A percentile compares a stretch with the other conserved stretches of the same genome.
phyloP scores from a whole-genome alignment of 2,113 vertebrate genomes.

The Castor canadensis region DNA sequence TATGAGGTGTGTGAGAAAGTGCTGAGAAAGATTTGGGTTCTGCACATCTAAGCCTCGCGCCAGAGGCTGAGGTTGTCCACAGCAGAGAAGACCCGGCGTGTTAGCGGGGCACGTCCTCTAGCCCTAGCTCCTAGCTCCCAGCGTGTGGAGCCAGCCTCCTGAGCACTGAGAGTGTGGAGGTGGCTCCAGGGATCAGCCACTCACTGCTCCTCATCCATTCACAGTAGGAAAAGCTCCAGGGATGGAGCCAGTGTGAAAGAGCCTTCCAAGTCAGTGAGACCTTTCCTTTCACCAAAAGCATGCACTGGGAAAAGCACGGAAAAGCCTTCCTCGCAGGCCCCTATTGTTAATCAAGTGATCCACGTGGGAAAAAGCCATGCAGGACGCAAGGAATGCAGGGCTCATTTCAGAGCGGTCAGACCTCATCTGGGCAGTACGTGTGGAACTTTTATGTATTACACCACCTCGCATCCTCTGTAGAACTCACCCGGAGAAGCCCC shows the following conservation, averaged over 20 bases:
- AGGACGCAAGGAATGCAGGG: background rate
- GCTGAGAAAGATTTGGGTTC: background rate
- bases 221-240: no score
- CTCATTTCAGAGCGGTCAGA: background rate
- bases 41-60: fast-evolving
- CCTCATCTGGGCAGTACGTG: background rate
- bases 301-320: background rate
- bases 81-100: background rate
- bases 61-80: background rate
- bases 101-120: background rate
- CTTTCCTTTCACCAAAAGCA: background rate
- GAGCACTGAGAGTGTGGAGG: no score
- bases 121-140: background rate
- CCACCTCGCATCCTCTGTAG: background rate
- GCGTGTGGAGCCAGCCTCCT: background rate
- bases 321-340: no score
- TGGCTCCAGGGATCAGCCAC: background rate
- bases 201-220: background rate
- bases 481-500: background rate
- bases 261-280: background rate
- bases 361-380: background rate
- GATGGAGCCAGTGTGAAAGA: background rate
- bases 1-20: background rate
- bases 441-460: background rate
- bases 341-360: background rate